These are phyloP conservation scores for Amphibalanus amphitrite DNA, from an alignment of 1,140 invertebrate species.

Conservation along the genomic window DNA sequence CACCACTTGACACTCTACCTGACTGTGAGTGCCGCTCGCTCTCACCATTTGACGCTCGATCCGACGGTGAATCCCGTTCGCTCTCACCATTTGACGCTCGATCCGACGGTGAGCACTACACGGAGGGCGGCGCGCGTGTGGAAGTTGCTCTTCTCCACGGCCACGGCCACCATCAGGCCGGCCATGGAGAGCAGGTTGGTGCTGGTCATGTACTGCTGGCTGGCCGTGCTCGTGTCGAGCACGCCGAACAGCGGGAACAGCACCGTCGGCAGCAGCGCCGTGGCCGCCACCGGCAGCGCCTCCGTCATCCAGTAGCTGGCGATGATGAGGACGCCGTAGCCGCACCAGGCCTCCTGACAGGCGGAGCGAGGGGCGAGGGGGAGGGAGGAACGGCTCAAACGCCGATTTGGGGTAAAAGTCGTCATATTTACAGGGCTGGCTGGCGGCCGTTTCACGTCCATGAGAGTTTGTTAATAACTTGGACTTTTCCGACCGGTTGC, in stretches of 20 bases:
- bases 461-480: no score
- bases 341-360: conserved; percentile 25
- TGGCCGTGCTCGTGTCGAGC: conserved; percentile 19
- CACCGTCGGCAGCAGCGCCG: conserved; percentile 29
- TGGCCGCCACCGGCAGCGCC: conserved; percentile 30
- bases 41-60: conserved; percentile 13
- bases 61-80: no score
- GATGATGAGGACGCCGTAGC: conserved; percentile 29
- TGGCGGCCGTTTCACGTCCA: no score
- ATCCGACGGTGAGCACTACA: conserved; percentile 19
- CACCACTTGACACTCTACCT: no score
- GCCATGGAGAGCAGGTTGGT: conserved; percentile 24
- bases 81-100: no score
- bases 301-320: conserved; percentile 33
- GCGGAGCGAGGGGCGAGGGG: no score
- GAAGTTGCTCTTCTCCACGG: conserved; percentile 23
- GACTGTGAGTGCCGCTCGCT: no score
- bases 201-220: conserved; percentile 17
- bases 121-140: conserved; percentile 22
- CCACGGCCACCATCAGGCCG: conserved; percentile 23
- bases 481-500: no score
- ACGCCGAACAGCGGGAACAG: conserved; percentile 27
- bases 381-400: no score
- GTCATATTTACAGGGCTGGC: no score
- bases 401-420: no score